phyloP scores from a whole-genome alignment of 2,797 vertebrate genomes.

The Florisuga fusca region DNA sequence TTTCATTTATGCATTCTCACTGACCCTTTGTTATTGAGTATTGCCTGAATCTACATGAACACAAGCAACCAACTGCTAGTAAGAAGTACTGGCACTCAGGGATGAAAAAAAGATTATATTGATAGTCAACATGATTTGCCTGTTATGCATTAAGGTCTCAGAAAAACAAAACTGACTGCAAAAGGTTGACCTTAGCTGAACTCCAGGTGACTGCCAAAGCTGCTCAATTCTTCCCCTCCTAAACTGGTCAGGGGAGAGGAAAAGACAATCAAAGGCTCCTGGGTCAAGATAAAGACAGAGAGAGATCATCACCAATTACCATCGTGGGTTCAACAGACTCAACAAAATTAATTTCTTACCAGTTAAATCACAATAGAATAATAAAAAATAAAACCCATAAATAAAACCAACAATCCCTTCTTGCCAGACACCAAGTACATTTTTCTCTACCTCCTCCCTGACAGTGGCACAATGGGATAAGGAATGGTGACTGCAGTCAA shows the following conservation, averaged over 20 bases:
- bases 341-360: no score
- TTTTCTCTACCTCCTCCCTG: no score
- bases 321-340: no score
- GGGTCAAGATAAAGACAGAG: no score
- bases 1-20: constrained; percentile 36
- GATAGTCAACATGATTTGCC: background rate
- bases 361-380: no score
- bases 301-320: no score
- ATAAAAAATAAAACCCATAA: no score
- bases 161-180: background rate
- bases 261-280: background rate
- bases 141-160: background rate
- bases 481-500: no score
- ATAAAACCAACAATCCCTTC: no score
- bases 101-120: background rate
- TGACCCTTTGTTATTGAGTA: constrained; percentile 19
- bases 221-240: fast-evolving
- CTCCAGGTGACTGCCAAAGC: background rate
- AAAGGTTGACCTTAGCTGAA: background rate
- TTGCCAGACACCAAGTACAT: no score
- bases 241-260: background rate
- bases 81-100: background rate
- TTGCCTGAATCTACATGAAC: constrained; percentile 16
- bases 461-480: no score
- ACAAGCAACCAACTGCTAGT: background rate